These are phyloP conservation scores for Neodiprion virginianus DNA, from an alignment of 1,140 invertebrate species.

Conservation along the genomic window DNA sequence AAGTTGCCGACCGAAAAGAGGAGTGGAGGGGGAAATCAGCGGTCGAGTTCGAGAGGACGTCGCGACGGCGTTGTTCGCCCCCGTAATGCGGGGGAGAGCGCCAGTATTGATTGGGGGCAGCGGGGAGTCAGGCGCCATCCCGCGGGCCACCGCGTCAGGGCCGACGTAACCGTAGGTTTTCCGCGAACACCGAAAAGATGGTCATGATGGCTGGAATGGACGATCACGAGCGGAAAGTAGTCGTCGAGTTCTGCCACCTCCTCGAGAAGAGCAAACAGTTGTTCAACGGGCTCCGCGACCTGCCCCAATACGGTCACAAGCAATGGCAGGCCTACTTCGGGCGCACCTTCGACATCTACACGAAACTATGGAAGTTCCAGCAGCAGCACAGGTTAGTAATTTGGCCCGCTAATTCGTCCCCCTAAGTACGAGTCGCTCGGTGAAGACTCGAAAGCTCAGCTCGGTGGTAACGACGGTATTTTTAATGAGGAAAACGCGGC, in stretches of 20 bases:
- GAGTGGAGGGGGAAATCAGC: neutral
- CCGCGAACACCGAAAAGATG: constrained; percentile 60
- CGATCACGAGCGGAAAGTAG: constrained; percentile 91
- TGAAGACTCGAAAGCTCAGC: too few relatives aligned
- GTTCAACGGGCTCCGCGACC: constrained; percentile 94
- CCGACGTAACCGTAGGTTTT: constrained; percentile 47
- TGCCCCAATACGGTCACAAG: constrained; percentile 96
- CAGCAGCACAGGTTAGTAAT: constrained; percentile 86
- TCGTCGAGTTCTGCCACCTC: constrained; percentile 95
- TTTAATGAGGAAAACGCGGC: too few relatives aligned
- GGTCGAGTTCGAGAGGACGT: constrained; percentile 16
- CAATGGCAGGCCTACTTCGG: constrained; percentile 99
- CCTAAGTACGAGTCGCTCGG: too few relatives aligned
- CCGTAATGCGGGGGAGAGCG: constrained; percentile 46
- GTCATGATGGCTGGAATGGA: constrained; percentile 79
- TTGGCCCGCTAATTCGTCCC: neutral
- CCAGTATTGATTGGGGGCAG: constrained; percentile 49
- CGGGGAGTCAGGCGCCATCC: constrained; percentile 49
- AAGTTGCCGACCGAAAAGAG: constrained; percentile 5
- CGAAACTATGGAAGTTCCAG: constrained; percentile 98
- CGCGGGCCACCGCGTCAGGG: constrained; percentile 52
- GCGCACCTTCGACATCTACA: constrained; percentile 97
- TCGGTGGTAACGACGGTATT: too few relatives aligned
- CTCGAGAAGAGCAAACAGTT: constrained; percentile 97
- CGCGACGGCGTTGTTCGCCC: constrained; percentile 36